These are phyloP conservation scores for Tethea ocularis DNA, from an alignment of 2,888 invertebrate species.

Conservation along the genomic window DNA sequence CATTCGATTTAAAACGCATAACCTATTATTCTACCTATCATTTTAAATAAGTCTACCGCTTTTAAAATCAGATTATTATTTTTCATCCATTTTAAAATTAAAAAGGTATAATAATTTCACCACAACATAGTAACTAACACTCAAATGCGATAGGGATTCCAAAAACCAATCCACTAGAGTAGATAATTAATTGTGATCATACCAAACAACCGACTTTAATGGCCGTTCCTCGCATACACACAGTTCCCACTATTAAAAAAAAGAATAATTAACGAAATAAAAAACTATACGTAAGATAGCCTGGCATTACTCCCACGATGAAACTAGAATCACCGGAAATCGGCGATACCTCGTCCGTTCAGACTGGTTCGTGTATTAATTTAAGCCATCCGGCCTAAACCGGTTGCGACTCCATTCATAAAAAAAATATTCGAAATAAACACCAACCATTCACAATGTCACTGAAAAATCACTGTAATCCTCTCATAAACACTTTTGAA, in stretches of 20 bases:
- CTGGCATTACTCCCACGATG: constrained; percentile 52
- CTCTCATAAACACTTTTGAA: constrained; percentile 40
- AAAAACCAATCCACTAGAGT: neutral
- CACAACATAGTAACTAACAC: neutral
- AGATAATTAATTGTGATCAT: neutral
- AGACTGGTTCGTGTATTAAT: constrained; percentile 51
- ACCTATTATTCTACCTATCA: no score
- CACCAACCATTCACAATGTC: constrained; percentile 32
- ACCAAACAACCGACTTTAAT: neutral
- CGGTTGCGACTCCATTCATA: constrained; percentile 58
- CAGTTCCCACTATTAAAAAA: constrained; percentile 40
- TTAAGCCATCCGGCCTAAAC: constrained; percentile 53
- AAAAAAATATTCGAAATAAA: constrained; percentile 40
- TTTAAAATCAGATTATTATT: no score
- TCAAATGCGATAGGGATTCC: neutral
- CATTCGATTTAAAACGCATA: no score
- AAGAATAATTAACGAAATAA: constrained; percentile 35
- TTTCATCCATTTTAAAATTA: neutral
- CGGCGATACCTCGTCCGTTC: constrained; percentile 34
- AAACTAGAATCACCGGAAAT: constrained; percentile 60
- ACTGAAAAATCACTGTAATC: constrained; percentile 62
- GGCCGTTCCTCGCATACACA: neutral
- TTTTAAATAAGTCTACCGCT: no score
- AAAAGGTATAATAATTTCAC: neutral
- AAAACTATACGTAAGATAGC: constrained; percentile 21